These are phyloP conservation scores for Chiloscyllium punctatum DNA, from an alignment of 2,797 vertebrate genomes.

Conservation along the genomic window DNA sequence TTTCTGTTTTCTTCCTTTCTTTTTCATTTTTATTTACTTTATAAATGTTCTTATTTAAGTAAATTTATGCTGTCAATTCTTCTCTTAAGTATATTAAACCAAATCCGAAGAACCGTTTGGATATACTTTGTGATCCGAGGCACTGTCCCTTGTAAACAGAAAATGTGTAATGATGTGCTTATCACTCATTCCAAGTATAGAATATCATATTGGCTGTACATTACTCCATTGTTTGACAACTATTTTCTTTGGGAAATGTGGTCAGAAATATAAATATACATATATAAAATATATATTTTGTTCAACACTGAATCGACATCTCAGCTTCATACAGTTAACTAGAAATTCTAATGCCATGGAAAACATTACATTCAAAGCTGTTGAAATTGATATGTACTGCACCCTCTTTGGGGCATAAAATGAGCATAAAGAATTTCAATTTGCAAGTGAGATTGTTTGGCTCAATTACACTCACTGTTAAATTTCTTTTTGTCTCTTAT, in stretches of 20 bases:
- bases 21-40: too few relatives aligned
- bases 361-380: background rate
- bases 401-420: background rate
- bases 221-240: background rate
- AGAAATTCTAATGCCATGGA: background rate
- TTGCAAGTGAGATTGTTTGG: background rate
- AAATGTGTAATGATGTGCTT: background rate
- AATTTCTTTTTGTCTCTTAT: background rate
- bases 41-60: too few relatives aligned
- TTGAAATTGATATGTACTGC: background rate
- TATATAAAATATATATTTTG: background rate
- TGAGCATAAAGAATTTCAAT: background rate
- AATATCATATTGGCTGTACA: background rate
- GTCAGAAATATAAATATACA: too few relatives aligned
- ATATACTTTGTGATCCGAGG: too few relatives aligned
- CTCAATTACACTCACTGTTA: background rate
- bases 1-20: too few relatives aligned
- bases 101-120: too few relatives aligned
- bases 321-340: background rate
- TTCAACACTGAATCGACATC: background rate
- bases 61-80: too few relatives aligned
- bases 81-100: too few relatives aligned
- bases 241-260: background rate
- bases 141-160: background rate
- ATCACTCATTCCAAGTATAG: background rate